Conservation (phyloP, 2,113 vertebrate genomes). For the Alaudala cheleensis region DNA sequence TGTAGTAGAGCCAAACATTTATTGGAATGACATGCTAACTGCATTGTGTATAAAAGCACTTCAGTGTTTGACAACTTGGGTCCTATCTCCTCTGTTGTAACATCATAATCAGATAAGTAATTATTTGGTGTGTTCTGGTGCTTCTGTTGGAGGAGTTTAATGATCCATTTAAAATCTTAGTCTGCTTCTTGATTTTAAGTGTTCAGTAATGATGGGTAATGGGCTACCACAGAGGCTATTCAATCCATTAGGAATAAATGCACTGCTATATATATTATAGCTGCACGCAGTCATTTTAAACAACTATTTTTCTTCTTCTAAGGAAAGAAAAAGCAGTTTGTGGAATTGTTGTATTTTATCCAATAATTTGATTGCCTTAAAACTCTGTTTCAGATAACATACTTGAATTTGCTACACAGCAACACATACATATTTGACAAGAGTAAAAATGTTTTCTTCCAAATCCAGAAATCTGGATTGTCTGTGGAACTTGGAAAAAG, state of each 20-base stretch:
- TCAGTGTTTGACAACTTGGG: neutral
- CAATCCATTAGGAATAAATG: neutral
- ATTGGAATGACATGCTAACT: neutral
- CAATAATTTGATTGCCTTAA: neutral
- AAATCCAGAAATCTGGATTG: neutral
- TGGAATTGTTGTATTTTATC: neutral
- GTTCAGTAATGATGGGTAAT: neutral
- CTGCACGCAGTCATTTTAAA: neutral
- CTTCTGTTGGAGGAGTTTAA: neutral
- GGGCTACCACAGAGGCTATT: neutral
- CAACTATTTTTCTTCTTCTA: neutral
- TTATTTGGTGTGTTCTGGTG: neutral
- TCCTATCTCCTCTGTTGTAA: neutral
- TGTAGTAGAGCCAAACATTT: neutral
- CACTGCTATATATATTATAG: neutral
- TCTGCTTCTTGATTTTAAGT: neutral
- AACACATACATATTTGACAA: neutral
- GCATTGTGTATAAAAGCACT: neutral
- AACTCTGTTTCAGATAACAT: neutral
- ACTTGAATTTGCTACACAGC: constrained; percentile 4
- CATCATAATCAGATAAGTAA: neutral
- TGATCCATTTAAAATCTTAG: neutral
- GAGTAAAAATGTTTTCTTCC: neutral
- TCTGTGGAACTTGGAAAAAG: neutral
- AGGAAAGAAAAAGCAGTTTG: neutral